A percentile compares a stretch with the other conserved stretches of the same genome.
Evolutionary conservation across 2,888 invertebrate genomes (phyloP).

Genomic region (Cyrtodaria siliqua): DNA sequence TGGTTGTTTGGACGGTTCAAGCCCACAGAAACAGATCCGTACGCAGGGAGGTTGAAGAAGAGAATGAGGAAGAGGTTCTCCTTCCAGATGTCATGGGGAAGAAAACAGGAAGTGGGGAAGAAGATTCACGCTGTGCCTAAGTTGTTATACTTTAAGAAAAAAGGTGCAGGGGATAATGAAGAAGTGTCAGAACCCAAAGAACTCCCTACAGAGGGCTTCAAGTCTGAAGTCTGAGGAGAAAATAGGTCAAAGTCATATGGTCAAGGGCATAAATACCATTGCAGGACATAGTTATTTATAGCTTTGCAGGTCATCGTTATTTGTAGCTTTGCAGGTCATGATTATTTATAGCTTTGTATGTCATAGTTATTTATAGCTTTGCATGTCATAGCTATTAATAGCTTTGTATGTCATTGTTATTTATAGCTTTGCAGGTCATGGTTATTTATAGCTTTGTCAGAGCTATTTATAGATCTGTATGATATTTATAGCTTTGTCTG

Average conservation of each 20-base stretch:
- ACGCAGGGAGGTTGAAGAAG: slow-evolving; percentile 79
- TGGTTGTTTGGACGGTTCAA: slow-evolving; percentile 79
- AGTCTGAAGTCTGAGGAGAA: slow-evolving; percentile 23
- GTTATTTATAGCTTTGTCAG: too few relatives aligned
- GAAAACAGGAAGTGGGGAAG: slow-evolving; percentile 48
- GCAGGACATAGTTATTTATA: too few relatives aligned
- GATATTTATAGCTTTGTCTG: too few relatives aligned
- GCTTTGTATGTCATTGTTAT: too few relatives aligned
- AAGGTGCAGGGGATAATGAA: slow-evolving; percentile 56
- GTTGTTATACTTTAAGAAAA: slow-evolving; percentile 61
- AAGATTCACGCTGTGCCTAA: slow-evolving; percentile 71
- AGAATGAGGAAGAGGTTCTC: slow-evolving; percentile 66
- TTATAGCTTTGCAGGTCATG: too few relatives aligned
- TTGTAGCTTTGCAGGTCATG: too few relatives aligned
- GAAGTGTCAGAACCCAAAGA: slow-evolving; percentile 32
- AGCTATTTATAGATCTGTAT: too few relatives aligned
- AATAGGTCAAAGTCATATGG: neutral
- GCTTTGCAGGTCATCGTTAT: too few relatives aligned
- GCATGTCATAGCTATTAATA: too few relatives aligned
- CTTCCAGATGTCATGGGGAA: slow-evolving; percentile 51
- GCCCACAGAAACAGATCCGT: slow-evolving; percentile 77
- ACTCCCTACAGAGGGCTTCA: slow-evolving; percentile 51
- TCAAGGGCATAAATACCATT: too few relatives aligned
- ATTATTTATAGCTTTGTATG: too few relatives aligned
- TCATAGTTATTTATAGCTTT: too few relatives aligned